Conservation (phyloP, 2,797 vertebrate genomes). For the Pitangus sulphuratus region DNA sequence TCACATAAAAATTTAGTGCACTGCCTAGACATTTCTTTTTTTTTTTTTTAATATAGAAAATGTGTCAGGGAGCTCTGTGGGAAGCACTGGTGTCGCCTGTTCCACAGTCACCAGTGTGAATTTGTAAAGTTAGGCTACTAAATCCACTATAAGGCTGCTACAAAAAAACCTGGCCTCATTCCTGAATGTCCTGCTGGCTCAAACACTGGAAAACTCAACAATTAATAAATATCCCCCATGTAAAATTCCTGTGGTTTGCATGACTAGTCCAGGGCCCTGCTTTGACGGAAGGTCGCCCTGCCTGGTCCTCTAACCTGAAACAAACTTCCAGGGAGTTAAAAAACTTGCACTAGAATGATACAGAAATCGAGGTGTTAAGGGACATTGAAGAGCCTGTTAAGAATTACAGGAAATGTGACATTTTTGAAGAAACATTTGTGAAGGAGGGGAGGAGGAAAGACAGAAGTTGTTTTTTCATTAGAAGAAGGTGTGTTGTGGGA, state of each 20-base stretch:
- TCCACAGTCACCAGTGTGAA: background rate
- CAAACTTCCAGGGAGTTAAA: background rate
- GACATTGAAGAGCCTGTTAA: background rate
- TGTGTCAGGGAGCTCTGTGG: background rate
- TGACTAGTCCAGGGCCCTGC: background rate
- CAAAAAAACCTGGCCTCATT: background rate
- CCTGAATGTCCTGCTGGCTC: background rate
- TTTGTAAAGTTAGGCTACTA: background rate
- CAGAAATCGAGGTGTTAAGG: background rate
- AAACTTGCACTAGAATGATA: background rate
- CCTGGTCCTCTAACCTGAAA: background rate
- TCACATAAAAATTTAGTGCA: background rate
- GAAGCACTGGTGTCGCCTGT: conserved; percentile 12
- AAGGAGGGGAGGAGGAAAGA: background rate
- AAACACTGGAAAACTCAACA: background rate
- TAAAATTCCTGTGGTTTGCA: background rate
- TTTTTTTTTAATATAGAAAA: background rate
- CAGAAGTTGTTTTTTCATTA: background rate
- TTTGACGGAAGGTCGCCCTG: background rate
- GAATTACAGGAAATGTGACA: background rate
- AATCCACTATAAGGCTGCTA: background rate
- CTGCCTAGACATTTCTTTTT: background rate
- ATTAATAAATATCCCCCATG: background rate
- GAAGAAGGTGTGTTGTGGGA: background rate
- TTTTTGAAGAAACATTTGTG: background rate